Evolutionary conservation across 2,888 invertebrate species (phyloP).

Genomic region (Sthenelais limicola): DNA sequence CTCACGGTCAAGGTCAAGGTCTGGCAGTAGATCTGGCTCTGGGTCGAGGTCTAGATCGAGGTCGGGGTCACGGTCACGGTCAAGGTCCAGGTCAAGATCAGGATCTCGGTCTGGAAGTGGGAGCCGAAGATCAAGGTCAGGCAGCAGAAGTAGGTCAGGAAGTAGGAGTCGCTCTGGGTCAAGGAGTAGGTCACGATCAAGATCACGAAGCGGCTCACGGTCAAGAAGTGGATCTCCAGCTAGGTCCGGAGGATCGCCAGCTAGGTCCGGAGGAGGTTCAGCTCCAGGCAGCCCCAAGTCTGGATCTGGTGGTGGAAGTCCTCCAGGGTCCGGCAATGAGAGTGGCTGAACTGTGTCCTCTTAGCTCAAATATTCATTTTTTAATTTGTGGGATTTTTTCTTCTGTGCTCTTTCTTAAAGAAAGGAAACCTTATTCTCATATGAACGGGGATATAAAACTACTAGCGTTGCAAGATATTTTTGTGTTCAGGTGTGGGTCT

Average conservation of each 20-base stretch:
- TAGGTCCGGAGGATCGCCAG: not conserved
- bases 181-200: slow-evolving; percentile 42
- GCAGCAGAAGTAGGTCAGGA: slow-evolving; percentile 35
- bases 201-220: slow-evolving; percentile 43
- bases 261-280: slow-evolving; percentile 4
- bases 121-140: slow-evolving; percentile 45
- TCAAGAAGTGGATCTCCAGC: slow-evolving; percentile 31
- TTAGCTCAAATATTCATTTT: too few relatives aligned
- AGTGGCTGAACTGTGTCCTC: too few relatives aligned
- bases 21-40: slow-evolving; percentile 45
- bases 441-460: too few relatives aligned
- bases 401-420: too few relatives aligned
- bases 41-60: slow-evolving; percentile 46
- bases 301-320: too few relatives aligned
- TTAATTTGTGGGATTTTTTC: too few relatives aligned
- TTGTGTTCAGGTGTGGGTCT: too few relatives aligned
- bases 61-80: slow-evolving; percentile 44
- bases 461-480: too few relatives aligned
- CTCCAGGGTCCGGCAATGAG: too few relatives aligned
- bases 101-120: slow-evolving; percentile 22
- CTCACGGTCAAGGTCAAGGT: slow-evolving; percentile 42
- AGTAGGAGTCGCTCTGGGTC: not conserved
- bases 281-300: not conserved
- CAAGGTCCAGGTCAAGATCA: slow-evolving; percentile 30
- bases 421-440: too few relatives aligned